Evolutionary conservation across 2,113 vertebrate genomes (phyloP), one percentile per base, ranked within the genome.

Genomic region (Thunnus thynnus): DNA sequence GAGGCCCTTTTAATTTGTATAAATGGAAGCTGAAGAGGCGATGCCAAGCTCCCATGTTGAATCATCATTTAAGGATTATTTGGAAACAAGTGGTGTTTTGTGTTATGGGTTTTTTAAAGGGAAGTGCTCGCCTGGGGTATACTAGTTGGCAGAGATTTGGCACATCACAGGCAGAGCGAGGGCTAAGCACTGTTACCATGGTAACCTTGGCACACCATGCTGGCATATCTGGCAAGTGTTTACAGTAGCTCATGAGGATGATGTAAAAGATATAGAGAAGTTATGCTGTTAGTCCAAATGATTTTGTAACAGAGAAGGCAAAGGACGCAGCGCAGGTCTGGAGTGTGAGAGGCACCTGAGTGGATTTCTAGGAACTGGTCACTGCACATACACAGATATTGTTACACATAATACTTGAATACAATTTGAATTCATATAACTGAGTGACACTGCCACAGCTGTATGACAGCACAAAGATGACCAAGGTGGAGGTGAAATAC

Each of bases 111-210:
- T 56, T 52, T 70, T 47, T 83, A 54, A 51, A 68, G 66, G 79
- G 70, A 72, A 82, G 51, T 27, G 36, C 60, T 84, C 5, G 74
- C 77, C 88, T 70, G 58, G 83, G 79, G 61, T 80, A 48, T 27
- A 62, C n/a, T 25, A 25, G 22, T 9, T 82, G 77, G 68, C 77
- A 78, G 80, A 72, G 65, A 85, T 88, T 54, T 89, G 87, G 72
- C 80, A 57, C 72, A 57, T 66, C 50, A 75, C 55, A 67, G 58
- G 16, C 55, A 12, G 62, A 78, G 64, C 14, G 17, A 73, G 66
- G 72, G 75, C 75, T 83, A 63, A 70, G 55, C 27, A 7, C 78
- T 62, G 90, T 91, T 90, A 76, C 91, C 66, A 91, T 92, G 77
- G 92, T 67, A 91, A 92, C 89, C 64, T 56, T 81, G 82, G 76